Evolutionary conservation across 2,797 vertebrate genomes (phyloP).

Genomic region (Champsocephalus esox): DNA sequence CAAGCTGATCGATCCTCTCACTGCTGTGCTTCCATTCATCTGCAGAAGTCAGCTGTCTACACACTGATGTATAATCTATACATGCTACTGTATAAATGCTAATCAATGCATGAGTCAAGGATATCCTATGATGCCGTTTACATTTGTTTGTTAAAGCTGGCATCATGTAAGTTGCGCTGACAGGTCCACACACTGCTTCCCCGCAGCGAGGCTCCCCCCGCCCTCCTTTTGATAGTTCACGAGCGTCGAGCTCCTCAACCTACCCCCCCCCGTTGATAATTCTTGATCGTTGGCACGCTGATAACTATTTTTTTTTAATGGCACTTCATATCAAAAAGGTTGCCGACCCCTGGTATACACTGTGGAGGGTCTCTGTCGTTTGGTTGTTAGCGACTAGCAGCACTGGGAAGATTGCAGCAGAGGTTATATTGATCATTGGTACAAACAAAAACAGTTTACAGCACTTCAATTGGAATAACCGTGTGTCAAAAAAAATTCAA

Average conservation of each 20-base stretch:
- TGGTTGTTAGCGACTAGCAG: constrained; percentile 3
- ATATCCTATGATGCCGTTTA: background rate
- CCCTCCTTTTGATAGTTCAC: too few species aligned
- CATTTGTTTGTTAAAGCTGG: too few species aligned
- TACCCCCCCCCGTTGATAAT: too few species aligned
- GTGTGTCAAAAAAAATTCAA: background rate
- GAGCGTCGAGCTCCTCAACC: too few species aligned
- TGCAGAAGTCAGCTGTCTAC: background rate
- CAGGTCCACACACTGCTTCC: too few species aligned
- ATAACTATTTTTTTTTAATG: too few species aligned
- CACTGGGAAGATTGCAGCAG: background rate
- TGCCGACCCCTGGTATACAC: background rate
- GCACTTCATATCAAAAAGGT: too few species aligned
- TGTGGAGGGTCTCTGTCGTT: constrained; percentile 15
- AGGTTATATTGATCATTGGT: background rate
- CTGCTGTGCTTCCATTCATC: constrained; percentile 44
- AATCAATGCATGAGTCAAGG: constrained; percentile 5
- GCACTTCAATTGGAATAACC: background rate
- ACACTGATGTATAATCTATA: constrained; percentile 34
- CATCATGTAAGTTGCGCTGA: too few species aligned
- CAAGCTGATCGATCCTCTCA: constrained; percentile 49
- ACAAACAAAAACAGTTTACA: background rate
- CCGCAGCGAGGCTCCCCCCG: too few species aligned
- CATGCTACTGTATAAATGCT: constrained; percentile 22
- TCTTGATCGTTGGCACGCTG: too few species aligned